Evolutionary conservation across 2,113 vertebrate species (phyloP), one percentile per base, ranked within the genome.

Genomic region (Cyprinus carpio): DNA sequence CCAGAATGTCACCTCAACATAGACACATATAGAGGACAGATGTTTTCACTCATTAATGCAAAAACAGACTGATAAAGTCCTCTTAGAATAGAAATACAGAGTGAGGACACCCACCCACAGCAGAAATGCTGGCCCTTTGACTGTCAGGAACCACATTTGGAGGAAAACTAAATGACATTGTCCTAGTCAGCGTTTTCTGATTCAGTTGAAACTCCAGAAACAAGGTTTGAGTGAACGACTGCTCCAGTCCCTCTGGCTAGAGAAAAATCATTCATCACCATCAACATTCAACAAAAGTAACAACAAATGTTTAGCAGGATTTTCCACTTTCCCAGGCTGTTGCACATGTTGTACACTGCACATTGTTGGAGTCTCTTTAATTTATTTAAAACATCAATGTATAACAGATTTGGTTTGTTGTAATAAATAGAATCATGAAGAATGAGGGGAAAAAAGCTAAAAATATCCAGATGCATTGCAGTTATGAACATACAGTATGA

Each of bases 221-320:
- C 76, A 96, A 27, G 2, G 97, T 94, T 82, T 96, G 85, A 67
- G 95, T 96, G 91, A 93, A 95, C 0, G 88, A 90, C 84, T 95
- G 94, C 87, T 97, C 94, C 69, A 96, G 83, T 58, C 98, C 97
- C 92, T 97, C 96, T 78, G 96, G 95, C 97, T 99, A 83, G 29
- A 77, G 12, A 69, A 9, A 78, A 81, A 78, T 31, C 16, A 54
- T 56, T 81, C 80, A 13, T 37, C 31, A n/a, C 5, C 51, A 43
- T 10, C 2, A 16, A 51, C 34, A 58, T 40, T 8, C 37, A 43
- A 43, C 40, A 51, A 31, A 54, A 12, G n/a, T 40, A 40, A 40
- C 6, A 40, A 40, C 37, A 43, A 43, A 43, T 10, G 2, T 16
- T 75, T 46, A 46, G 71, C 13, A 13, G 72, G 72, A 77, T 23